Conservation (phyloP, 2,888 invertebrate species). For the Drosophila paramelanica region DNA sequence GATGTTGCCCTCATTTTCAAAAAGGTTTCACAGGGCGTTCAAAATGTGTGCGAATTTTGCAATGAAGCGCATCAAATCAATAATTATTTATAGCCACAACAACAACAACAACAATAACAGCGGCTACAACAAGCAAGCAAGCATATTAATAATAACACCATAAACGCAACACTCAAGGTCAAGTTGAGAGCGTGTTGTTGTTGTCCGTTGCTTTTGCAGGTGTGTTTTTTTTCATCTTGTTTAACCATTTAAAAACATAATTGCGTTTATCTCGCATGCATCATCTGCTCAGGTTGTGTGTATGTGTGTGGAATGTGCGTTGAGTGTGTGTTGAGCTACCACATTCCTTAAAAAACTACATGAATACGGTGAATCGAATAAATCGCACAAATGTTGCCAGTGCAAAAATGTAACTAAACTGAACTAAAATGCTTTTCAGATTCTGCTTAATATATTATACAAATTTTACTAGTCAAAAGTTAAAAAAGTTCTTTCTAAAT, state of each 20-base stretch:
- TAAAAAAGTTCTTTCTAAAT: too few relatives aligned
- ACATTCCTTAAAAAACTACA: background rate
- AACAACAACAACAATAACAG: background rate
- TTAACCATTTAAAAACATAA: conserved; percentile 56
- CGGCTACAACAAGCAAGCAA: background rate
- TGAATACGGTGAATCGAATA: too few relatives aligned
- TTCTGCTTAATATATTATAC: too few relatives aligned
- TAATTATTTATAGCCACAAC: conserved; percentile 18
- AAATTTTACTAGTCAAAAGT: too few relatives aligned
- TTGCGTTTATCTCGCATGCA: conserved; percentile 44
- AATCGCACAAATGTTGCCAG: too few relatives aligned
- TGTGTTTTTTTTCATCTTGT: conserved; percentile 33
- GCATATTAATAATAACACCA: conserved; percentile 10
- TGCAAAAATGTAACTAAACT: background rate
- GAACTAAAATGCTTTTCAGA: too few relatives aligned
- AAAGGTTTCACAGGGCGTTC: conserved; percentile 36
- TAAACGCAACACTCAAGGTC: conserved; percentile 45
- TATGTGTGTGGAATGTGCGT: background rate
- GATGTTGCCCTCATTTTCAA: conserved; percentile 38
- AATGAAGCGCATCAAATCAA: conserved; percentile 47
- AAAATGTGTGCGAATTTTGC: conserved; percentile 42
- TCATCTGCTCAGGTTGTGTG: conserved; percentile 14
- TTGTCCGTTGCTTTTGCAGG: conserved; percentile 13
- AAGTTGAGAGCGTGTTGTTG: conserved; percentile 40
- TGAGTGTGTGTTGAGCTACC: background rate